phyloP scores from a whole-genome alignment of 2,113 vertebrate genomes.

The Rhea pennata region DNA sequence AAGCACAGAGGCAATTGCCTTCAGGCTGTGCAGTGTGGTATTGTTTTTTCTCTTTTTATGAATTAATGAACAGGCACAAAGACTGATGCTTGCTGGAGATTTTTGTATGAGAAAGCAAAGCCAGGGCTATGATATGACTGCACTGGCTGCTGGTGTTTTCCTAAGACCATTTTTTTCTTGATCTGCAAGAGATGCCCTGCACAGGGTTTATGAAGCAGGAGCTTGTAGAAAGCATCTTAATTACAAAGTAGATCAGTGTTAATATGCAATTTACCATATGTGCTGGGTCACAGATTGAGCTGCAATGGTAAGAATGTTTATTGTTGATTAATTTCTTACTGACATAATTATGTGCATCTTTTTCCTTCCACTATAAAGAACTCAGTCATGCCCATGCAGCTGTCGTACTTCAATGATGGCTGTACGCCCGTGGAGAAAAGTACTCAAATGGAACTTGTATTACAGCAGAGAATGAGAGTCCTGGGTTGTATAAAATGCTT shows the following conservation, averaged over 20 bases:
- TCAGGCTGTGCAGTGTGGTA: background rate
- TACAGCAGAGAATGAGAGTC: background rate
- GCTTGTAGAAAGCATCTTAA: background rate
- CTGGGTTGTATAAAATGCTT: constrained; percentile 9
- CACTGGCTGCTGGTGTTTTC: background rate
- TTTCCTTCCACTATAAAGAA: background rate
- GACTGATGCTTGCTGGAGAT: background rate
- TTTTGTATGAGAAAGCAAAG: background rate
- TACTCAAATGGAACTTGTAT: background rate
- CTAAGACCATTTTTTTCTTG: background rate
- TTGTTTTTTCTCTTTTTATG: background rate
- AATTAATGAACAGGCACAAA: background rate
- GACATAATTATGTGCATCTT: background rate
- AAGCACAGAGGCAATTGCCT: background rate
- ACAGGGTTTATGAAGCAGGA: constrained; percentile 12
- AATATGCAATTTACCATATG: background rate
- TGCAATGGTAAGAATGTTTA: background rate
- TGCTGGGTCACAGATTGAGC: background rate
- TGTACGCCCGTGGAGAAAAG: background rate
- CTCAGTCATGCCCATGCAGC: constrained; percentile 9
- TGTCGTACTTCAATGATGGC: background rate
- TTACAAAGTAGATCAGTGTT: constrained; percentile 28
- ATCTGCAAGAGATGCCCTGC: background rate
- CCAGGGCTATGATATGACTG: background rate
- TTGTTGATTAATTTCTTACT: constrained; percentile 19